A percentile compares a stretch with the other conserved stretches of the same genome.
phyloP scores from a whole-genome alignment of 2,113 vertebrate genomes.

The Corvus cornix region DNA sequence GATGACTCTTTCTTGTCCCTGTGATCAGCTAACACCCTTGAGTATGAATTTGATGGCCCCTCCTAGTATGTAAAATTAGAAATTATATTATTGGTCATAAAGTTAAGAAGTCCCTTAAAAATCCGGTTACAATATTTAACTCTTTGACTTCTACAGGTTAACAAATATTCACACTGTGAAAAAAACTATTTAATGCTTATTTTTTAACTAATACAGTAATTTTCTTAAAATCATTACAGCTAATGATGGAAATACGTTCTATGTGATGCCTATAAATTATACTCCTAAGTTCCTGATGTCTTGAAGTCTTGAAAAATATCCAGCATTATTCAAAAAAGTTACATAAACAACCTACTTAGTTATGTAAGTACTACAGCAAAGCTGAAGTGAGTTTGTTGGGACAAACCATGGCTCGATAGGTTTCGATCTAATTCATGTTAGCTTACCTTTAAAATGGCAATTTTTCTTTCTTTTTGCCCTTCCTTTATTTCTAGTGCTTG shows the following conservation, averaged over 20 bases:
- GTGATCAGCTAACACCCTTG: constrained; percentile 7
- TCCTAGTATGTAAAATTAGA: neutral
- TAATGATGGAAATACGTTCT: neutral
- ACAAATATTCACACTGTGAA: neutral
- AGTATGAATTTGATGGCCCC: constrained; percentile 14
- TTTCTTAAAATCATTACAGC: neutral
- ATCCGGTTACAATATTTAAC: constrained; percentile 24
- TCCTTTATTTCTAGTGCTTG: neutral
- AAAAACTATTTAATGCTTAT: neutral
- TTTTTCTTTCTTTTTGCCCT: neutral
- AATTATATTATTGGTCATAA: constrained; percentile 23
- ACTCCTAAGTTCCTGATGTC: neutral
- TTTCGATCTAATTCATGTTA: neutral
- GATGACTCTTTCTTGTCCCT: neutral
- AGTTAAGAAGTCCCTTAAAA: constrained; percentile 40
- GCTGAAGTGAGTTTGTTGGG: neutral
- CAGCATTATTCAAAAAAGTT: neutral
- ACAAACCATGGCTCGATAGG: neutral
- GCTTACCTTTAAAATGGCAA: neutral
- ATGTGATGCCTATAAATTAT: neutral
- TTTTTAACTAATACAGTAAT: constrained; percentile 5
- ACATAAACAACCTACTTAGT: neutral
- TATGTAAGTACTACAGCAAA: neutral
- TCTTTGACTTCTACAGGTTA: constrained; percentile 7
- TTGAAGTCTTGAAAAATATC: constrained; percentile 3